A percentile compares a stretch with the other conserved stretches of the same genome.
phyloP scores from a whole-genome alignment of 2,113 vertebrate genomes.

The Dromas ardeola region DNA sequence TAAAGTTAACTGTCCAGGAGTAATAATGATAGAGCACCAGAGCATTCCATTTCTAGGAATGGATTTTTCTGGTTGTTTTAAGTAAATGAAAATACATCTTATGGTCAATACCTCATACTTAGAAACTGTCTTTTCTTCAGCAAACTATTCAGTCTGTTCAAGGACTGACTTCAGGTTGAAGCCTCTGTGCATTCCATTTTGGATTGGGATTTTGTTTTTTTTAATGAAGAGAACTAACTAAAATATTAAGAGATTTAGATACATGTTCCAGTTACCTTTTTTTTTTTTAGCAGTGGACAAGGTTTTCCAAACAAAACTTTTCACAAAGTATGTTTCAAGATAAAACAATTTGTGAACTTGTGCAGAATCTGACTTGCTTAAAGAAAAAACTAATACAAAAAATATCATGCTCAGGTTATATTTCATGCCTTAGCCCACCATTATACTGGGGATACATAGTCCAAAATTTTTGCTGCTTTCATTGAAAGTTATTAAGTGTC shows the following conservation, averaged over 20 bases:
- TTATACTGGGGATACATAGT: fast-evolving
- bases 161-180: background rate
- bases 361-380: background rate
- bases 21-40: background rate
- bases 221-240: background rate
- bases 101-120: background rate
- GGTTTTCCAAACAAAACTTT: background rate
- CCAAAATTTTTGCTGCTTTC: background rate
- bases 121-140: background rate
- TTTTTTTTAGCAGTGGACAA: background rate
- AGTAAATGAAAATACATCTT: conserved; percentile 14
- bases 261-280: background rate
- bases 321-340: background rate
- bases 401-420: background rate
- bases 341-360: background rate
- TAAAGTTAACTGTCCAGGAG: conserved; percentile 19
- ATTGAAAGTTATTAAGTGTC: background rate
- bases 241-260: background rate
- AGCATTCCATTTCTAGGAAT: conserved; percentile 7
- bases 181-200: background rate
- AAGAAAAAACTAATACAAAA: background rate
- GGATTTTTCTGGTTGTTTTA: conserved; percentile 18
- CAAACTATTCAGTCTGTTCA: background rate
- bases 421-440: background rate
- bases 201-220: background rate